Base-by-base conservation (phyloP, 2,797 vertebrate species). In the Manis javanica region DNA sequence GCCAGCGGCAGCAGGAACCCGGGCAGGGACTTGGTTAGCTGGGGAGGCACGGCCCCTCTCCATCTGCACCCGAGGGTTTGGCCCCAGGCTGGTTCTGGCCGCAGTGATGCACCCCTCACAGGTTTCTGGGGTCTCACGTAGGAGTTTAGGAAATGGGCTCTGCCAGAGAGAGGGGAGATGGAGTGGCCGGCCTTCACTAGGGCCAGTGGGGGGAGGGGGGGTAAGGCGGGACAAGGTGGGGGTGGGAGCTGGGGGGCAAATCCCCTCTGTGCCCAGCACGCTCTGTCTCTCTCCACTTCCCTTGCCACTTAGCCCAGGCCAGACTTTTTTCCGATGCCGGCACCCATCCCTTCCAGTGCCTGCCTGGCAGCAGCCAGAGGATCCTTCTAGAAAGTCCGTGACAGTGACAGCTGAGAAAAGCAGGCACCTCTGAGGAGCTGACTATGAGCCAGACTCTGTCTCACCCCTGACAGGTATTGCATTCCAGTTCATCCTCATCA, bases 361-460 rank as follows among this genome's bases (percentile, higher is more conserved):
- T 0, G 9, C 24, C 26, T 11, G 1, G 6, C 1, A 0, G 57
- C 0, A 0, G 51, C 34, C 23, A 12, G 6, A 1, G 2, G 16
- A 18, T 24, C 46, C 34, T 63, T 26, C 23, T 13, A 10, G 14
- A 49, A 13, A 11, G 61, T 34, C 42, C 2, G 24, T 2, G 1
- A 11, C 0, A 7, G 5, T 9, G 66, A 31, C 42, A 21, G 13
- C 55, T 0, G 2, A 68, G 7, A 15, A 14, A 0, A 9, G 24
- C 34, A 14, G 15, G n/a, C 0, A 0, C 5, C 2, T 6, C n/a
- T 1, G 10, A 1, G 31, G 10, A 4, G 23, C 39, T 46, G 1
- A 4, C 59, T 7, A 5, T 7, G 42, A 23, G 10, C 59, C 14
- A 12, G 34, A 26, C 34, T 18, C 0, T 24, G 42, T 1, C 46